A percentile compares a stretch with the other conserved stretches of the same genome.
These are phyloP conservation scores for Tetraneura akinire DNA, from an alignment of 1,140 invertebrate genomes.

Conservation along the genomic window DNA sequence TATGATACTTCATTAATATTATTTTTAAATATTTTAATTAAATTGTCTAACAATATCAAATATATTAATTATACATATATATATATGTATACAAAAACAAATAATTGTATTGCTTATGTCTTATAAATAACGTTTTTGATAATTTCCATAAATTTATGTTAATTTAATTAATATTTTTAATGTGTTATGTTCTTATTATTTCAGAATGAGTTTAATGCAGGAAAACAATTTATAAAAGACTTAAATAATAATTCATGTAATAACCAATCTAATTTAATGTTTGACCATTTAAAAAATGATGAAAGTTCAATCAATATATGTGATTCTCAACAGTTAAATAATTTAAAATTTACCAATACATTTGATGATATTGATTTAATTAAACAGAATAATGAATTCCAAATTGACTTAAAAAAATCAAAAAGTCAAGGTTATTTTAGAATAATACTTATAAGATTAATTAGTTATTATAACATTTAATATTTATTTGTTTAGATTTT, in stretches of 20 bases:
- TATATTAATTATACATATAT: too few relatives aligned
- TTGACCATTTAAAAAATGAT: constrained; percentile 13
- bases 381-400: constrained; percentile 7
- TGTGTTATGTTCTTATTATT: background rate
- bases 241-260: background rate
- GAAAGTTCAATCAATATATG: background rate
- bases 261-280: constrained; percentile 28
- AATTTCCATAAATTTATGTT: too few relatives aligned
- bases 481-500: constrained; percentile 32
- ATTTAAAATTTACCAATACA: constrained; percentile 15
- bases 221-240: constrained; percentile 41
- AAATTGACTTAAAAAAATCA: constrained; percentile 31
- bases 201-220: constrained; percentile 53
- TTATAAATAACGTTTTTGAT: too few relatives aligned
- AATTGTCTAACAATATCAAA: too few relatives aligned
- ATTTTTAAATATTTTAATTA: too few relatives aligned
- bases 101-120: too few relatives aligned
- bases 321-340: background rate
- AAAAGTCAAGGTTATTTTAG: constrained; percentile 31
- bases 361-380: constrained; percentile 29
- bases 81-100: too few relatives aligned
- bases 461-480: background rate
- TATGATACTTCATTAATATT: too few relatives aligned
- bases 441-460: background rate
- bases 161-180: constrained; percentile 59